Evolutionary conservation across 1,140 invertebrate genomes (phyloP), one percentile per base, ranked within the genome.

Genomic region (Pseudomyrmex sp.): DNA sequence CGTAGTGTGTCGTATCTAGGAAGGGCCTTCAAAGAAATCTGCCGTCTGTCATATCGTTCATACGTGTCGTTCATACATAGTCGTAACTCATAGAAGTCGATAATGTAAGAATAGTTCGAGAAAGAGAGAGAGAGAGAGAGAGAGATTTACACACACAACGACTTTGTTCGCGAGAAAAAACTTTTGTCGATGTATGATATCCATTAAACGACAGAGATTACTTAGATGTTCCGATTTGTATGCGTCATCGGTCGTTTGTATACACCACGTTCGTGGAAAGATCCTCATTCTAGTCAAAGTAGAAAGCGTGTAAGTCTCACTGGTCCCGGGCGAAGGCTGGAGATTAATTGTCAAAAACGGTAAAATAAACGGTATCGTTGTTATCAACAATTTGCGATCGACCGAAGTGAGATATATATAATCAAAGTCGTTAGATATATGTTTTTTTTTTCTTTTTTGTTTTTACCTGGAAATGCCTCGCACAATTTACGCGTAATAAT

Each of bases 311-410:
- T 70, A 80, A 80, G 12, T 80, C 54, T 72, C 66, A 72, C 54
- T 80, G 76, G 76, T 80, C 76, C 76, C 76, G 66, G 76, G 66
- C 76, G 66, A 80, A 80, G 76, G 76, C 76, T 80, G 76, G 54
- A 35, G 35, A 70, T 70, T 80, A 80, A 80, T 80, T 59, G 44
- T 80, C 44, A 72, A 80, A 35, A 35, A 35, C 35, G 15, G 54
- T 80, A 72, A 80, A 59, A 80, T 80, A 80, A 80, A 80, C 76
- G 76, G 76, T 80, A 80, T 72, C 54, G 66, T 80, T 72, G 76
- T 59, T 26, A 72, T 35, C 35, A 35, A 7, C 66, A 72, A 50
- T 18, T 59, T 59, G 35, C 23, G 54, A 46, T 46, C 35, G 35
- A 35, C 46, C 66, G 35, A 59, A 50, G 76, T 61, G 44, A 70